A percentile compares a stretch with the other conserved stretches of the same genome.
Conservation (phyloP, 2,888 invertebrate species). For the Tenthredo distinguenda region DNA sequence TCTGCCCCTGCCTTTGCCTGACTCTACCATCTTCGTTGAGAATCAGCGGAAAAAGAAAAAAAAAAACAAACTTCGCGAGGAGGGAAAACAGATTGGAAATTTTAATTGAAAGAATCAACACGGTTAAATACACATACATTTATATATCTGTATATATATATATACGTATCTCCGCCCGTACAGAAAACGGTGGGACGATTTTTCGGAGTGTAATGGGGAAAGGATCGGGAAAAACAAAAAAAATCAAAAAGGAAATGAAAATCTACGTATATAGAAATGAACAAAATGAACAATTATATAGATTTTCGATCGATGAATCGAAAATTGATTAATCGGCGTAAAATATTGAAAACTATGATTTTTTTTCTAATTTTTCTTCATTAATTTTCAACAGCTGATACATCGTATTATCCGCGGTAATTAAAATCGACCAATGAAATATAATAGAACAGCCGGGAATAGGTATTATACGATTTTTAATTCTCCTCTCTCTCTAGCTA, state of each 20-base stretch:
- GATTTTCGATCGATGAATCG: too few relatives aligned
- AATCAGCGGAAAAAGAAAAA: not conserved
- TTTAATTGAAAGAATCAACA: constrained; percentile 14
- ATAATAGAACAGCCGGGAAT: too few relatives aligned
- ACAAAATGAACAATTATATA: too few relatives aligned
- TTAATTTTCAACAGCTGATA: not conserved
- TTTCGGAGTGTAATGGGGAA: not conserved
- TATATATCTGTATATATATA: not conserved
- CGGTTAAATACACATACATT: not conserved
- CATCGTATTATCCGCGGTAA: not conserved
- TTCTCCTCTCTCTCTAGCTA: not conserved
- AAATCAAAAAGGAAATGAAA: not conserved
- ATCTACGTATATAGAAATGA: too few relatives aligned
- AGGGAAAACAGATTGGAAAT: not conserved
- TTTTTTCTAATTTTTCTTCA: not conserved
- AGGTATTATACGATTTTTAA: not conserved
- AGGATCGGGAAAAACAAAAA: not conserved
- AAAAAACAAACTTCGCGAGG: not conserved
- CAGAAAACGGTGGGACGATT: not conserved
- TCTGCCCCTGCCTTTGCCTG: too few relatives aligned
- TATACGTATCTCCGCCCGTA: not conserved
- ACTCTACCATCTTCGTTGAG: not conserved
- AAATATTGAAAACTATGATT: not conserved
- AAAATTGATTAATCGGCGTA: not conserved
- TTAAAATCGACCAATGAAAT: not conserved